phyloP scores from a whole-genome alignment of 2,888 invertebrate species.

The Thereva unica region DNA sequence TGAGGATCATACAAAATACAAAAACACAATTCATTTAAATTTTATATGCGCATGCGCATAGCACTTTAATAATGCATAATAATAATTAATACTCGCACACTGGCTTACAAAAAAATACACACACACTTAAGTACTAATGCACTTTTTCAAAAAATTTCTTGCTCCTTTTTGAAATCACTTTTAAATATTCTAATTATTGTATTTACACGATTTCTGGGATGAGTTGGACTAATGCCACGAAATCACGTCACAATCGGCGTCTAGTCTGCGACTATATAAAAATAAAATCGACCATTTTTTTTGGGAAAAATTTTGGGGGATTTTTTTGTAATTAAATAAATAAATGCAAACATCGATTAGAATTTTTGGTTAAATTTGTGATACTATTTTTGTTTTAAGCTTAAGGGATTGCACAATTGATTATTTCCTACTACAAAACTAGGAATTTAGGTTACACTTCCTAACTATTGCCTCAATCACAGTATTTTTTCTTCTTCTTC shows the following conservation, averaged over 20 bases:
- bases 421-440: no score
- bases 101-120: no score
- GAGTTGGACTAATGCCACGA: conserved; percentile 27
- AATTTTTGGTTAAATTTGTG: not conserved
- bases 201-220: conserved; percentile 30
- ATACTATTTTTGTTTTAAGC: not conserved
- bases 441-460: conserved; percentile 19
- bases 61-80: no score
- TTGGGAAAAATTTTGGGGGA: not conserved
- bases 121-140: no score
- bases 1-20: no score
- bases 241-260: conserved; percentile 29
- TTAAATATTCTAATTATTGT: conserved; percentile 25
- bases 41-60: no score
- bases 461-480: not conserved
- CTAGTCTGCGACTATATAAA: conserved; percentile 24
- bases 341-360: not conserved
- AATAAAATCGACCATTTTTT: conserved; percentile 14
- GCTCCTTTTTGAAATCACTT: conserved; percentile 25
- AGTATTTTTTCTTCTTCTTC: conserved; percentile 6
- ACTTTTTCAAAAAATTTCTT: not conserved
- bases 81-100: no score
- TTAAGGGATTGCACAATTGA: not conserved
- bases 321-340: not conserved
- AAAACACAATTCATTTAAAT: no score